Evolutionary conservation across 1,140 invertebrate genomes (phyloP), one percentile per base, ranked within the genome.

Genomic region (Galleria mellonella): DNA sequence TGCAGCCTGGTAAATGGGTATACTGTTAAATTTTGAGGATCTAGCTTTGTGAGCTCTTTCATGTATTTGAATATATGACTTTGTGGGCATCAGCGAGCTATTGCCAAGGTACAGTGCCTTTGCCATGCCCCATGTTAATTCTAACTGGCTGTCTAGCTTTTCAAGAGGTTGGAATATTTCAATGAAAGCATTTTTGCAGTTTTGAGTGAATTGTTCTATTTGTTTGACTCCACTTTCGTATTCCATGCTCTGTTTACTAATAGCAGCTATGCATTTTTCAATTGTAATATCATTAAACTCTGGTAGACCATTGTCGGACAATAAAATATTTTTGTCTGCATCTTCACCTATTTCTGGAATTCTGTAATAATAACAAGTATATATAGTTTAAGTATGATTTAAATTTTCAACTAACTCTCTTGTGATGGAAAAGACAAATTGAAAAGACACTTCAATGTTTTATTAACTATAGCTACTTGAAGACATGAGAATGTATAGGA

Each of bases 261-360:
- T 92, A 17, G 93, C 92, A 9, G 91, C 92, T 32, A 94, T 88
- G 72, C 94, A 95, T 78, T 93, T 92, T 78, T 96, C 92, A 41
- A 94, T 91, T n/a, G 91, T 92, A 23, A 97, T 87, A 54, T 90
- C 88, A 64, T 90, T 92, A 69, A 96, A 97, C 63, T 94, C 90
- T 35, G 95, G 95, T 31, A 94, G 85, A 4, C 91, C 91, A 74
- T 92, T 88, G 29, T 89, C 88, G 51, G 91, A 89, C 0, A 96
- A 65, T n/a, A 97, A 72, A 12, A 91, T 88, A 86, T 94, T 94
- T 58, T 91, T 92, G 28, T 87, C 86, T 32, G 89, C 88, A 59
- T 97, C 94, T 70, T 94, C 91, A 4, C 95, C 95, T 36, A 97
- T 93, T 90, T 97, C 96, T 32, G 96, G 96, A 44, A 97, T 90